Evolutionary conservation across 2,888 invertebrate genomes (phyloP), one percentile per base, ranked within the genome.

Genomic region (Zelleria hepariella): DNA sequence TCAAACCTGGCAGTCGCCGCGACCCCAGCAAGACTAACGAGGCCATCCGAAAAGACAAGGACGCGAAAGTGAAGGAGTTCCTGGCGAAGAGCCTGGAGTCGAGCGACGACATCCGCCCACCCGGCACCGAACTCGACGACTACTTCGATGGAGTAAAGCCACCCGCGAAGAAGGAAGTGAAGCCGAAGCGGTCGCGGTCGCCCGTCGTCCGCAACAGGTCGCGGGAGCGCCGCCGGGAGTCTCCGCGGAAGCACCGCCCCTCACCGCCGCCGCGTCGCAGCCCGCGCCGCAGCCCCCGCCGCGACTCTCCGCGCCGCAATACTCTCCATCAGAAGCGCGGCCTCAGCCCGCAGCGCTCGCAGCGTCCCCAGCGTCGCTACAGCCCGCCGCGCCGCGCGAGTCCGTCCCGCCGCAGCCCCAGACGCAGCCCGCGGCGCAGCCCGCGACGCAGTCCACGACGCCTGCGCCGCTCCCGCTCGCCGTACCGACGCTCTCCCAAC

Each of bases 121-220:
- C 88, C 25, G 88, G 88, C 7, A 88, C 88, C 1, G 88, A 88
- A 64, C 73, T 88, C 0, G 88, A 88, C 55, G 86, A 85, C 59
- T 86, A 76, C 64, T 83, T 68, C 62, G 74, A 76, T 20, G 74
- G 71, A 42, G 67, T 67, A 7, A 47, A 47, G 21, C n/a, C 2
- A 55, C 8, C 42, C 8, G 18, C 7, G 48, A 54, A 55, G 56
- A 10, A 24, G 24, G 23, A 58, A 58, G 51, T 54, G 47, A 25
- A 52, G 15, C 7, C 21, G 49, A 18, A 18, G 18, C 60, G 58
- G 20, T 61, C 62, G 23, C 62, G 60, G 47, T 59, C 59, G 23
- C 51, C 54, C 56, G 4, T 42, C 32, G 32, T 15, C 32, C 32
- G 32, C 15, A 42, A 42, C 15, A 42, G 15, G 15, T 42, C 32